phyloP scores from a whole-genome alignment of 2,113 vertebrate species.

The Bujurquina vittata region DNA sequence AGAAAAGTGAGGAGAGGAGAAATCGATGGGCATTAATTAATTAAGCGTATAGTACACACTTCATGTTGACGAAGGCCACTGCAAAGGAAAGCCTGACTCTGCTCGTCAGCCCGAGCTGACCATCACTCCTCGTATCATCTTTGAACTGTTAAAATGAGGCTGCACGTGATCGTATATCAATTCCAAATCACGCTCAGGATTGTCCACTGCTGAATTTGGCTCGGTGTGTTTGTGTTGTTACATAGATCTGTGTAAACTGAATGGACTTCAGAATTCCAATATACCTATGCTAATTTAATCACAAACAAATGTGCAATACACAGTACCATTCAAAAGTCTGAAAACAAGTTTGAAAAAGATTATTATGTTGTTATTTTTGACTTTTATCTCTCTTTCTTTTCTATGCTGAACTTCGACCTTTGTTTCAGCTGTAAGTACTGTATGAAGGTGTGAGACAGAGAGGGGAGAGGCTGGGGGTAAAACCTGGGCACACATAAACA shows the following conservation, averaged over 20 bases:
- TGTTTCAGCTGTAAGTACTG: slow-evolving; percentile 11
- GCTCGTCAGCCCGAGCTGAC: background rate
- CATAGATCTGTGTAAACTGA: no score
- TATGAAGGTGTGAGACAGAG: slow-evolving; percentile 8
- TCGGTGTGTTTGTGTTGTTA: background rate
- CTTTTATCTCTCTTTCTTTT: background rate
- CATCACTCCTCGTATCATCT: slow-evolving; percentile 16
- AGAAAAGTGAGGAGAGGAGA: background rate
- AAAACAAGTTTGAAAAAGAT: no score
- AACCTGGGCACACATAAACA: slow-evolving; percentile 61
- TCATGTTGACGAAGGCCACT: background rate
- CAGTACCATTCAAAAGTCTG: no score
- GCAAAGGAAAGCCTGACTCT: background rate
- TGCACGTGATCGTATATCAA: background rate
- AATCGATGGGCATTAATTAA: background rate
- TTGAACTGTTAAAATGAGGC: slow-evolving; percentile 30
- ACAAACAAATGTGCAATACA: no score
- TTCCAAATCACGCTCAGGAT: background rate
- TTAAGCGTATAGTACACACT: background rate
- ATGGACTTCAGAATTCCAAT: no score
- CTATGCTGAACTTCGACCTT: slow-evolving; percentile 37
- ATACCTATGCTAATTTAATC: no score
- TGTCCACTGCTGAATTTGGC: slow-evolving; percentile 49
- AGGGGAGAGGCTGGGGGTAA: slow-evolving; percentile 9
- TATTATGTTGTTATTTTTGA: background rate